Percentiles rank a stretch among this genome's conserved stretches.
Evolutionary conservation across 2,113 vertebrate species (phyloP).

Genomic region (Oreochromis aureus): DNA sequence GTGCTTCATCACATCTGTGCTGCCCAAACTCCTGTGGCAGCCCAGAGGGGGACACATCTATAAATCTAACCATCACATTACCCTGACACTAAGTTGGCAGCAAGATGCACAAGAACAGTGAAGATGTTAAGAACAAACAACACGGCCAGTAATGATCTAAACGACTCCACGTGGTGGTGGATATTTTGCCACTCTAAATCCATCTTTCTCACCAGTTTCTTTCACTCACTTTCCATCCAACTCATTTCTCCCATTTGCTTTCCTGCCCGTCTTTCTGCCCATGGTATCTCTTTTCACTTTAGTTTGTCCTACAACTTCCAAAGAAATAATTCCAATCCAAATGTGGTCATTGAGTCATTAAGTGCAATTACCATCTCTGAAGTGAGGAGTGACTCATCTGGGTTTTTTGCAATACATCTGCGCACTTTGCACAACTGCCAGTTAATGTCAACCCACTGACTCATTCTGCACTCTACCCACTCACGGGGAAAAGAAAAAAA

Average conservation of each 20-base stretch:
- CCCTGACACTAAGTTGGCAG: slow-evolving; percentile 52
- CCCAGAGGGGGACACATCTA: slow-evolving; percentile 46
- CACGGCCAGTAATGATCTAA: slow-evolving; percentile 31
- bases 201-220: background rate
- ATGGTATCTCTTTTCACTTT: background rate
- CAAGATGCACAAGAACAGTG: slow-evolving; percentile 33
- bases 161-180: slow-evolving; percentile 46
- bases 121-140: slow-evolving; percentile 40
- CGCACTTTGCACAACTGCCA: slow-evolving; percentile 17
- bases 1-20: slow-evolving; percentile 60
- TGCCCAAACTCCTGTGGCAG: slow-evolving; percentile 41
- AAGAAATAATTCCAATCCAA: slow-evolving; percentile 21
- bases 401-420: slow-evolving; percentile 19
- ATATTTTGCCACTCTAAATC: slow-evolving; percentile 4
- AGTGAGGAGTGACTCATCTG: slow-evolving; percentile 47
- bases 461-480: slow-evolving; percentile 48
- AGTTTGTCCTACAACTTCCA: background rate
- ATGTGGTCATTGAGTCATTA: slow-evolving; percentile 32
- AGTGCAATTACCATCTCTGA: slow-evolving; percentile 38
- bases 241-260: background rate
- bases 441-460: slow-evolving; percentile 49
- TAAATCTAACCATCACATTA: slow-evolving; percentile 65
- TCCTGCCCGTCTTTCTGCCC: background rate
- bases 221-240: background rate
- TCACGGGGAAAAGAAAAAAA: background rate